Conservation (phyloP, 2,888 invertebrate genomes). For the Melanophora roralis region DNA sequence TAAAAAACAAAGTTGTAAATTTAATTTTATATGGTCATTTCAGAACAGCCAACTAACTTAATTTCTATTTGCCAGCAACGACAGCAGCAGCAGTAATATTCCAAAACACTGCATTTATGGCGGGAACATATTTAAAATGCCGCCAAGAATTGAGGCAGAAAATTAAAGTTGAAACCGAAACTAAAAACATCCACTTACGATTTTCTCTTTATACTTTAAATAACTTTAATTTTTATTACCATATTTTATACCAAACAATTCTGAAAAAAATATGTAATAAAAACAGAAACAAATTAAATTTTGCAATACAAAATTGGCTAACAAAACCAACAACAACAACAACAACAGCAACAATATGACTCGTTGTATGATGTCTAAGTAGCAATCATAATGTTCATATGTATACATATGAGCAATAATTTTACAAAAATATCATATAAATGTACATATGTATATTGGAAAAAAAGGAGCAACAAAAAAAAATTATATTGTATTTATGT, state of each 20-base stretch:
- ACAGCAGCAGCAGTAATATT: not conserved
- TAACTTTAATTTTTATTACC: constrained; percentile 57
- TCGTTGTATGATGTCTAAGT: constrained; percentile 33
- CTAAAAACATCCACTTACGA: constrained; percentile 25
- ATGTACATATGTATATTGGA: too few relatives aligned
- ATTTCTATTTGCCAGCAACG: not conserved
- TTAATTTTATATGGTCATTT: constrained; percentile 67
- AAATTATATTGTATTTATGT: constrained; percentile 12
- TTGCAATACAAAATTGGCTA: constrained; percentile 6
- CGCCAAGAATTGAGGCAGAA: constrained; percentile 49
- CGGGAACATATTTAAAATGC: not conserved
- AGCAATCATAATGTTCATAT: constrained; percentile 24
- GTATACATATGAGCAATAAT: too few relatives aligned
- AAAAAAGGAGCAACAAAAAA: not conserved
- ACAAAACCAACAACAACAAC: too few relatives aligned
- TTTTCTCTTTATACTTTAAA: constrained; percentile 48
- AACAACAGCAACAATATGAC: not conserved
- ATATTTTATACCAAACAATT: constrained; percentile 9
- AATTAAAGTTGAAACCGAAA: constrained; percentile 44
- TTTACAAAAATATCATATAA: too few relatives aligned
- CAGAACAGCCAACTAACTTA: not conserved
- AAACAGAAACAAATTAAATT: constrained; percentile 45
- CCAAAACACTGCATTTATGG: not conserved
- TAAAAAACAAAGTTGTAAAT: constrained; percentile 72
- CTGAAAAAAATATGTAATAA: constrained; percentile 18